A percentile compares a stretch with the other conserved stretches of the same genome.
Evolutionary conservation across 2,797 vertebrate species (phyloP).

Genomic region (Glossophaga mutica): DNA sequence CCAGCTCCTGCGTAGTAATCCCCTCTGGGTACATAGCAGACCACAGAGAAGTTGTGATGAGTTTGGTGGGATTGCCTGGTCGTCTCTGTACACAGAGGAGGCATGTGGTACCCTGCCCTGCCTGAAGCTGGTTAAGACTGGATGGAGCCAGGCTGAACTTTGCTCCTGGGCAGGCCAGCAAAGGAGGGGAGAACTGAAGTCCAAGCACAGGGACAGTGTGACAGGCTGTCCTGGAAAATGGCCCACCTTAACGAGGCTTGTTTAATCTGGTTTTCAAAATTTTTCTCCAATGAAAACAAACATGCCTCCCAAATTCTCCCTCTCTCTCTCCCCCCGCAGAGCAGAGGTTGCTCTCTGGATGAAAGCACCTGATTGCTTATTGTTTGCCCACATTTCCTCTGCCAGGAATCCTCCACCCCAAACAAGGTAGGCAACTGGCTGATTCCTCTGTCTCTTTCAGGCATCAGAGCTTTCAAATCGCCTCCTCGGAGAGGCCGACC

Average conservation of each 20-base stretch:
- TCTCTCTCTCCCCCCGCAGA: neutral
- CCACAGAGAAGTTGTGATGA: neutral
- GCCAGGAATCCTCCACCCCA: neutral
- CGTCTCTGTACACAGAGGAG: neutral
- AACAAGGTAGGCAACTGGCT: rapidly evolving
- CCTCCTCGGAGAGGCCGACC: neutral
- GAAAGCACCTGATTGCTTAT: neutral
- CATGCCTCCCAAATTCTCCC: neutral
- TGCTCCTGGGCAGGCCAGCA: neutral
- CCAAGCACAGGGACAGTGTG: neutral
- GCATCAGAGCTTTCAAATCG: neutral
- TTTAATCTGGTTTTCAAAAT: neutral
- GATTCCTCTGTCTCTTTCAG: neutral
- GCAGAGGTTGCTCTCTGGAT: neutral
- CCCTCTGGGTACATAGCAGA: neutral
- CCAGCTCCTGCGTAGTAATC: neutral
- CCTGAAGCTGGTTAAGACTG: too few relatives aligned
- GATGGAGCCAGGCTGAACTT: rapidly evolving
- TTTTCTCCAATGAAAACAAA: neutral
- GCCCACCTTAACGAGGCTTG: neutral
- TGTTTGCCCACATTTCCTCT: neutral
- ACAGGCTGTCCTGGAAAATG: neutral
- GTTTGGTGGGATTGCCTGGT: neutral
- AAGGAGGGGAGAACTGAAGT: neutral
- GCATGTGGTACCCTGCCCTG: rapidly evolving